Base-by-base conservation (phyloP, 2,888 invertebrate genomes). In the Euproctis similis region DNA sequence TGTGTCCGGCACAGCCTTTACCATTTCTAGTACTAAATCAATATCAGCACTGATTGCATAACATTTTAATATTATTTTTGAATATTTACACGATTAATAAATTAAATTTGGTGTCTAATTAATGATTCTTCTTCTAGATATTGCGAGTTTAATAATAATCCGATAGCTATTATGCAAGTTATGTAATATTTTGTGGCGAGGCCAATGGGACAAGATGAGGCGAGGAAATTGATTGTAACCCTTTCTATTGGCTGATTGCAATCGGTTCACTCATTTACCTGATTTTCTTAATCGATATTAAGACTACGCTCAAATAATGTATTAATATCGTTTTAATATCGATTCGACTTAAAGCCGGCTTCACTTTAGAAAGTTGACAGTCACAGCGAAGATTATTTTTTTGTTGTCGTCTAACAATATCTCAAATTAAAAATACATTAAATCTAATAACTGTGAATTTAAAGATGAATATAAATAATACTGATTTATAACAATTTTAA, bases 201-300 rank as follows among this genome's bases (percentile, higher is more conserved):
- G 50, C 34, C 38, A 47, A 25, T 47, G 22, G 39, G 39, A 32
- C 44, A 36, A 29, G 18, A 9, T 37, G 24, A 8, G 22, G 38
- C 10, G 25, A 29, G 23, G n/a, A 30, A 47, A 56, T 51, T 45
- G 46, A 56, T 57, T 53, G 42, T 45, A 46, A 47, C 47, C 53
- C 49, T 47, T 42, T 39, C 46, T 31, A 32, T 11, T 17, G 25
- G 24, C 39, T 26, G 37, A 44, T 55, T 51, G 12, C 39, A 12
- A 42, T 23, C 8, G 9, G 8, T 13, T 13, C 29, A 26, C 32
- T 34, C 34, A 21, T 9, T 21, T 21, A 21, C 10, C 10, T 21
- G 4, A 6, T 21, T 14, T 14, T 13, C 8, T 11, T 19, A 19
- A 19, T 19, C 8, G 19, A n/a, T n/a, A n/a, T n/a, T n/a, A n/a